Conservation (phyloP, 2,888 invertebrate species). For the Scotopteryx bipunctaria region DNA sequence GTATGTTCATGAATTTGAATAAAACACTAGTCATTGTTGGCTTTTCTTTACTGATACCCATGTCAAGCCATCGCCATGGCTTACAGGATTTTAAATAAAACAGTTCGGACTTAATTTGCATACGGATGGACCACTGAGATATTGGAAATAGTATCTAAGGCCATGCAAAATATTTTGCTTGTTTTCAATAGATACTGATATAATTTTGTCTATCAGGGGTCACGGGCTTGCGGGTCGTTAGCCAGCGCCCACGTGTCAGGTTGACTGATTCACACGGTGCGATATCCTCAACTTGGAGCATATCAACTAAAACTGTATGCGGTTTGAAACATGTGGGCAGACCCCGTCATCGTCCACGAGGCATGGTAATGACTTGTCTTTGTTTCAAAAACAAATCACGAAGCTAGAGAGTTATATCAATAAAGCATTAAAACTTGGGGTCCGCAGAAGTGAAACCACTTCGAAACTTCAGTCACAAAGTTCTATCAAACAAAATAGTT, state of each 20-base stretch:
- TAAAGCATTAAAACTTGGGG: constrained; percentile 9
- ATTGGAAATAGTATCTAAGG: not conserved
- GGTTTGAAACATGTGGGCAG: constrained; percentile 44
- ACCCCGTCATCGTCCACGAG: constrained; percentile 27
- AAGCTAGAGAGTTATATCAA: not conserved
- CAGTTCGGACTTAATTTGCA: not conserved
- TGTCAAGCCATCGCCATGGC: constrained; percentile 12
- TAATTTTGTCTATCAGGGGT: constrained; percentile 3
- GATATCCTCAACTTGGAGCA: constrained; percentile 45
- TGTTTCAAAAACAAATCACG: constrained; percentile 7
- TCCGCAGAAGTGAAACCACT: not conserved
- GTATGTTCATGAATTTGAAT: constrained; percentile 10
- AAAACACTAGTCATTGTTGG: constrained; percentile 6
- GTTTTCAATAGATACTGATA: not conserved
- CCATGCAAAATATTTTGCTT: not conserved
- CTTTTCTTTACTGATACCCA: not conserved
- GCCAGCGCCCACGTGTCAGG: constrained; percentile 45
- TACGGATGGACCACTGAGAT: not conserved
- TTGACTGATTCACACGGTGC: constrained; percentile 53
- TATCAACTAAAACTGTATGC: constrained; percentile 47
- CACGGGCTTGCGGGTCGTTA: constrained; percentile 39
- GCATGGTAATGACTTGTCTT: constrained; percentile 35
- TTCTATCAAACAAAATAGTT: constrained; percentile 1
- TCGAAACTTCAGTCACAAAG: not conserved
- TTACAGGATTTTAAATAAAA: constrained; percentile 9